Evolutionary conservation across 2,113 vertebrate species (phyloP), one percentile per base, ranked within the genome.

Genomic region (Opisthocomus hoazin): DNA sequence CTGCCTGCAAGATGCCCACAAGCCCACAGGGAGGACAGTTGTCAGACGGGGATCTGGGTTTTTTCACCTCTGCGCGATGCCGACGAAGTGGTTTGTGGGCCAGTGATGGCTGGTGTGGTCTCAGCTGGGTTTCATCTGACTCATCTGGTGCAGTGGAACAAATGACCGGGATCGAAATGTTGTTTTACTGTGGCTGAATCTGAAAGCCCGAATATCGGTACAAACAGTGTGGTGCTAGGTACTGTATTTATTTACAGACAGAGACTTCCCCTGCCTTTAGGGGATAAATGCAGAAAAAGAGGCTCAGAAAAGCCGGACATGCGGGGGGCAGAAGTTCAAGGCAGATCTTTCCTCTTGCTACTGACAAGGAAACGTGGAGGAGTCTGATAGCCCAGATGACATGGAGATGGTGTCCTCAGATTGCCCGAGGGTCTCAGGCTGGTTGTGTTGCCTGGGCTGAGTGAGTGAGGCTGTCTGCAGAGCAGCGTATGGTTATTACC

Each of bases 121-220:
- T 91, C 92, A 89, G 92, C 96, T 95, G 87, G 78, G 79, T 81
- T 94, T 94, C 80, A 34, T 91, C 89, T 96, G 86, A 93, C 91
- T 96, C 94, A 89, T 94, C 89, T 91, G 89, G 43, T 89, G 30
- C 80, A 71, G 73, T 84, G 95, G 94, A 96, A 94, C 82, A 96
- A 91, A 84, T 92, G 90, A 93, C 69, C 92, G 79, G 53, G 74
- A 19, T 82, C 92, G 87, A 61, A 92, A 92, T 84, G 74, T 45
- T 93, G 69, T 43, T 94, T 64, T 84, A 18, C 74, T 90, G 89
- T 73, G 96, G 86, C 81, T 87, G 91, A 79, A 93, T 93, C 81
- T 57, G 81, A 89, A 93, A 94, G 56, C 27, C 64, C 3, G 3
- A 73, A 8, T 91, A 89, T 82, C 80, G 48, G 90, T 64, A 65